Evolutionary conservation across 1,140 invertebrate species (phyloP), one percentile per base, ranked within the genome.

Genomic region (Chrysopa pallens): DNA sequence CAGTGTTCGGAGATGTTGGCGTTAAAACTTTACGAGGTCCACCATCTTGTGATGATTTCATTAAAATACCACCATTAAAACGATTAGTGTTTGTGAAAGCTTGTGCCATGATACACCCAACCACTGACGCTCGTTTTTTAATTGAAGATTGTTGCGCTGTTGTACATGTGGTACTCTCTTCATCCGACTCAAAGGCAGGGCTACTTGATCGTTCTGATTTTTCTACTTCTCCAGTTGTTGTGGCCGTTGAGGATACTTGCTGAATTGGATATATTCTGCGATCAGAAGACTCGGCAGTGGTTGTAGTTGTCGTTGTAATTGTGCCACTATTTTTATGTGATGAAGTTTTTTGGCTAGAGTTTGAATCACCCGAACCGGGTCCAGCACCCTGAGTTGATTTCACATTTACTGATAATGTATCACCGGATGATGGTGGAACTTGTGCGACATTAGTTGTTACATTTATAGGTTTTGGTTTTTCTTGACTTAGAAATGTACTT

Each of bases 131-230:
- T 57, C 8, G 54, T 60, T 31, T 38, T 51, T 2, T 49, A 39
- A n/a, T 52, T 4, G n/a, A 12, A 33, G 54, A 42, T 59, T 59
- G 37, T 49, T 44, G 14, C 46, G 43, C 38, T 44, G 42, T 46
- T 54, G 54, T 46, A 49, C 62, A 53, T 39, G 62, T 55, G 47
- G 68, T 61, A 46, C 81, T 85, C 46, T 88, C 84, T 38, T 95
- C 90, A 60, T 96, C 92, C 0, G 91, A 95, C 48, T 95, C 91
- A 60, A 95, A 95, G 0, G 86, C 87, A 1, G 91, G 90, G 57
- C 88, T 93, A 53, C 88, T 93, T 0, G 89, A 94, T 27, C 89
- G 67, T 60, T 97, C 90, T 8, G 85, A 84, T 59, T 84, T 84
- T 50, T 84, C 75, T 3, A 57, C 50, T 27, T 57, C 51, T 38